Conservation (phyloP, 2,797 vertebrate genomes). For the Hippopotamyrus pictus region DNA sequence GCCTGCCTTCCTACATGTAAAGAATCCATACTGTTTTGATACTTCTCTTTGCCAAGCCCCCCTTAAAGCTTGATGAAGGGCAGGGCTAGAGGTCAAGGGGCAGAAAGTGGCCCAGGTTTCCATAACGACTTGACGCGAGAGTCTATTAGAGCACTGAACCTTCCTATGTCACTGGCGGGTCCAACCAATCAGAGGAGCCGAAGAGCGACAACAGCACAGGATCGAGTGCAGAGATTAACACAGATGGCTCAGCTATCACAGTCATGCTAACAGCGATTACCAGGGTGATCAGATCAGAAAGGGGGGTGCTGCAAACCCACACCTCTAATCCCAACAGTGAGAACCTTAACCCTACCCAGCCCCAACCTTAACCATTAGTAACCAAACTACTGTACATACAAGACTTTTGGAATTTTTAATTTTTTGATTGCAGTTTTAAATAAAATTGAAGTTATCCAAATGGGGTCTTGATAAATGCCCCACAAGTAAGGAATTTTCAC, state of each 20-base stretch:
- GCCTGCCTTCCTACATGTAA: not conserved
- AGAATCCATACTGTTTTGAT: not conserved
- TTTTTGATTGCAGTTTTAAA: too few species aligned
- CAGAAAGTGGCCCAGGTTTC: not conserved
- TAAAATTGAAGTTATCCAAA: too few species aligned
- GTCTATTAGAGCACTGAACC: not conserved
- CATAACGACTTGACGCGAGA: not conserved
- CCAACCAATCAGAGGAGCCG: not conserved
- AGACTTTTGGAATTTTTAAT: too few species aligned
- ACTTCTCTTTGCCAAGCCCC: not conserved
- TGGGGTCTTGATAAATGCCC: too few species aligned
- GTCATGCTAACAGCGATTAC: not conserved
- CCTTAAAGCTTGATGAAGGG: not conserved
- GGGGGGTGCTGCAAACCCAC: not conserved
- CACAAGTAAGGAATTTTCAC: too few species aligned
- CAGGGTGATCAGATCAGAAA: not conserved
- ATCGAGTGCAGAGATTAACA: not conserved
- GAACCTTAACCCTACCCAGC: too few species aligned
- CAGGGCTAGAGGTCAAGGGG: not conserved
- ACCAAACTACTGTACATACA: too few species aligned
- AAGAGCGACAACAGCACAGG: not conserved
- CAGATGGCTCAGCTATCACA: not conserved
- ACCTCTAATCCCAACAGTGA: too few species aligned
- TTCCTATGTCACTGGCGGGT: not conserved
- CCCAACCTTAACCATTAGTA: too few species aligned